Base-by-base conservation (phyloP, 1,140 invertebrate species). In the Ostrea denselamellosa region DNA sequence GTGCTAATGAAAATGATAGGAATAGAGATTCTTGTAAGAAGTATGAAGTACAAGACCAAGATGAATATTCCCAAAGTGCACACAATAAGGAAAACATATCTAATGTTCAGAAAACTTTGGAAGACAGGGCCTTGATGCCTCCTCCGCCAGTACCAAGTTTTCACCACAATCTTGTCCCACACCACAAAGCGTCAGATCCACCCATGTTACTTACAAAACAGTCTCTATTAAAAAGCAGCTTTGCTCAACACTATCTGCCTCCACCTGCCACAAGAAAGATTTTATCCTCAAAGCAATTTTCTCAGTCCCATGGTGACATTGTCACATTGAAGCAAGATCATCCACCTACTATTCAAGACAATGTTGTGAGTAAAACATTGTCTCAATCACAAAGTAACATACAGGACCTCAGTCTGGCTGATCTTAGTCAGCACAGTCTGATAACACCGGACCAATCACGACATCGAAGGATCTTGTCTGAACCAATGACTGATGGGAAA, bases 211-310 rank as follows among this genome's bases (percentile, higher is more conserved):
- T 91, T 8, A 91, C 91, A 0, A 85, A 81, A 12, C 54, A 85
- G 54, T 90, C 91, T 10, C 81, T 91, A 71, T 58, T 90, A 28
- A 87, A 62, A 7, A 90, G 86, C 22, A 87, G 89, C 56, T 91
- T 91, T 89, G 91, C 90, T 17, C 87, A 88, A 62, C 65, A 87
- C n/a, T 90, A 91, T 56, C 54, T 91, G n/a, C 62, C 34, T 0
- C 19, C 86, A 14, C 86, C 87, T 44, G 68, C 85, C 44, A 88
- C 89, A 5, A 53, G 84, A 34, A 65, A 85, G 52, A 28, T 89
- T 17, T n/a, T 87, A 19, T 68, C 68, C 22, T 34, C 87, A 5
- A 88, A 88, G 14, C 83, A 65, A 0, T 52, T 56, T 34, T 34
- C 52, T 17, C 52, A 71, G 34, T 77, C 68, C n/a, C 22, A 86